Evolutionary conservation across 2,113 vertebrate species (phyloP).

Genomic region (Heterocephalus glaber): DNA sequence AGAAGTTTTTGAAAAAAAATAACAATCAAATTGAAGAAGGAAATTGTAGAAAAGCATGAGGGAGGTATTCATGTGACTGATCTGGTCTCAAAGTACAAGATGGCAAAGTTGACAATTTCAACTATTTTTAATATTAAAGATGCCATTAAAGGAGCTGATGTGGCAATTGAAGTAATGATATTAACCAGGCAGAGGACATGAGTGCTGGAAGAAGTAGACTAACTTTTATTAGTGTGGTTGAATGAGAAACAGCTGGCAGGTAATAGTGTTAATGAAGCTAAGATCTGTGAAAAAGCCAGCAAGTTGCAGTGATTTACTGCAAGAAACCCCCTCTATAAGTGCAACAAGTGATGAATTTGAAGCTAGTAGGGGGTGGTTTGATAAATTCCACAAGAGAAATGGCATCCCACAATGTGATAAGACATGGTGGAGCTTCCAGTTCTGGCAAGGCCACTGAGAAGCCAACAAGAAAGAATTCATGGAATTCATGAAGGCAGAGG

Average conservation of each 20-base stretch:
- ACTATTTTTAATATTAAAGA: too few species aligned
- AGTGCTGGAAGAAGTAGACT: neutral
- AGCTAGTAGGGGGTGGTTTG: neutral
- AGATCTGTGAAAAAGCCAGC: neutral
- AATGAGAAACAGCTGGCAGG: neutral
- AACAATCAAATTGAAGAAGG: too few species aligned
- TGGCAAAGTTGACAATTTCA: too few species aligned
- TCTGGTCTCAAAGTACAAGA: too few species aligned
- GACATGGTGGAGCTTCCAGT: neutral
- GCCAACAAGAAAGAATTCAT: neutral
- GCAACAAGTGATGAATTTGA: neutral
- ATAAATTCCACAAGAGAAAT: neutral
- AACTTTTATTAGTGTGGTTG: neutral
- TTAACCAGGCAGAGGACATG: neutral
- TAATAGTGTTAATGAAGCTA: too few species aligned
- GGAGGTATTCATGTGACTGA: too few species aligned
- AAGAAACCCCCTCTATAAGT: neutral
- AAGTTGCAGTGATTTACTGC: neutral
- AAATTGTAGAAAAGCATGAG: too few species aligned
- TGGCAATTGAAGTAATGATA: neutral
- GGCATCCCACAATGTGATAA: neutral
- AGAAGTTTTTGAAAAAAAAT: too few species aligned
- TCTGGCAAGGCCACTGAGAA: neutral
- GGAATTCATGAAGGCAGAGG: neutral
- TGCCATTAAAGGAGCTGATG: neutral